Evolutionary conservation across 2,797 vertebrate species (phyloP).

Genomic region (Selene dorsalis): DNA sequence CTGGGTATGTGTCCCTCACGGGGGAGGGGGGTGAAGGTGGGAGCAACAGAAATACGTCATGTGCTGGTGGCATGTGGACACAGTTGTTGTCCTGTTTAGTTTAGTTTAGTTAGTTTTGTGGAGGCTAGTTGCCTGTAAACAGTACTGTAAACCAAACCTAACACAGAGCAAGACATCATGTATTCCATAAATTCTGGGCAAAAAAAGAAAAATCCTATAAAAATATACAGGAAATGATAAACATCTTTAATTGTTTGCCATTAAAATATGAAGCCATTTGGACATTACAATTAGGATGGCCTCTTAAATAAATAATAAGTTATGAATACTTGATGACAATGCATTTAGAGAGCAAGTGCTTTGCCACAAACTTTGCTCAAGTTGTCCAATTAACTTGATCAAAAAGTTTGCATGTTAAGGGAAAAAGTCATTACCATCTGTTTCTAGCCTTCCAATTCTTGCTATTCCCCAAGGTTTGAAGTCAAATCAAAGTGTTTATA

Average conservation of each 20-base stretch:
- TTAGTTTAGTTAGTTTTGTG: constrained; percentile 35
- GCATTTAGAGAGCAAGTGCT: constrained; percentile 66
- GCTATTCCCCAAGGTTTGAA: constrained; percentile 82
- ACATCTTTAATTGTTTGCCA: constrained; percentile 54
- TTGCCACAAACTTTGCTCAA: constrained; percentile 76
- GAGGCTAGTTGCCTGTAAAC: constrained; percentile 38
- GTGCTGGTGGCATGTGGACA: constrained; percentile 42
- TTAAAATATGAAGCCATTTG: constrained; percentile 44
- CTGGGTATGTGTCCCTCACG: constrained; percentile 45
- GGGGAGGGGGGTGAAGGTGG: constrained; percentile 12
- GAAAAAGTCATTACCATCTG: constrained; percentile 84
- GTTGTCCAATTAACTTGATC: constrained; percentile 85
- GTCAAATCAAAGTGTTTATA: constrained; percentile 81
- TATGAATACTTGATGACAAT: constrained; percentile 78
- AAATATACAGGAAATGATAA: constrained; percentile 11
- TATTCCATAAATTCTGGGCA: constrained; percentile 8
- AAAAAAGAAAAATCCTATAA: constrained; percentile 18
- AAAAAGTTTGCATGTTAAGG: constrained; percentile 80
- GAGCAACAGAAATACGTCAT: constrained; percentile 11
- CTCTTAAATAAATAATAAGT: constrained; percentile 72
- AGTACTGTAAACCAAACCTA: constrained; percentile 15
- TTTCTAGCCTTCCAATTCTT: constrained; percentile 77
- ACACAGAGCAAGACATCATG: background rate
- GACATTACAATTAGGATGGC: constrained; percentile 53
- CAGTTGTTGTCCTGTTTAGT: constrained; percentile 7